These are phyloP conservation scores for Hyla sarda DNA, from an alignment of 2,113 vertebrate species.

Conservation along the genomic window DNA sequence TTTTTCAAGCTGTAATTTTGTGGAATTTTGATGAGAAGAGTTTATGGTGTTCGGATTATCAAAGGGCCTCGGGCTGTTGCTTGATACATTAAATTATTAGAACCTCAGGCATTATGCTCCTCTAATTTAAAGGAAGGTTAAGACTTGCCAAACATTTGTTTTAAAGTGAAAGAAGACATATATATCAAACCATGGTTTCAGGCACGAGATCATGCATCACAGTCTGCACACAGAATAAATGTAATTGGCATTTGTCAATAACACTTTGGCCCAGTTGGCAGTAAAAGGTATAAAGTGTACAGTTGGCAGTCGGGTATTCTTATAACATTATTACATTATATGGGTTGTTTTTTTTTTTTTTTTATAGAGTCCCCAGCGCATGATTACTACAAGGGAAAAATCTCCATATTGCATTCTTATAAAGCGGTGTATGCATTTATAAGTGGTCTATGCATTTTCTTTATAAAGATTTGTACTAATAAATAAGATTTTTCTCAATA, in stretches of 20 bases:
- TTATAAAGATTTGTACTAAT: too few species aligned
- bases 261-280: background rate
- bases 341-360: too few species aligned
- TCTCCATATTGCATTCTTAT: too few species aligned
- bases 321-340: too few species aligned
- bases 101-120: background rate
- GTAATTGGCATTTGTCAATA: background rate
- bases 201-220: background rate
- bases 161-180: background rate
- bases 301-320: background rate
- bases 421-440: too few species aligned
- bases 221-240: background rate
- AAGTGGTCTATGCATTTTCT: too few species aligned
- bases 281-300: background rate
- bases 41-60: slow-evolving; percentile 37
- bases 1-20: slow-evolving; percentile 52
- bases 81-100: slow-evolving; percentile 37
- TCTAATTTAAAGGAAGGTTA: background rate
- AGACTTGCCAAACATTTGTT: slow-evolving; percentile 21
- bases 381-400: too few species aligned
- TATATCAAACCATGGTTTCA: background rate
- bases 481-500: too few species aligned
- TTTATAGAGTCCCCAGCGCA: too few species aligned
- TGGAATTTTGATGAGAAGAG: slow-evolving; percentile 54
- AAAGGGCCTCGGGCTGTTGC: slow-evolving; percentile 6